phyloP scores from a whole-genome alignment of 2,888 invertebrate genomes.

The Epiblema foenella region DNA sequence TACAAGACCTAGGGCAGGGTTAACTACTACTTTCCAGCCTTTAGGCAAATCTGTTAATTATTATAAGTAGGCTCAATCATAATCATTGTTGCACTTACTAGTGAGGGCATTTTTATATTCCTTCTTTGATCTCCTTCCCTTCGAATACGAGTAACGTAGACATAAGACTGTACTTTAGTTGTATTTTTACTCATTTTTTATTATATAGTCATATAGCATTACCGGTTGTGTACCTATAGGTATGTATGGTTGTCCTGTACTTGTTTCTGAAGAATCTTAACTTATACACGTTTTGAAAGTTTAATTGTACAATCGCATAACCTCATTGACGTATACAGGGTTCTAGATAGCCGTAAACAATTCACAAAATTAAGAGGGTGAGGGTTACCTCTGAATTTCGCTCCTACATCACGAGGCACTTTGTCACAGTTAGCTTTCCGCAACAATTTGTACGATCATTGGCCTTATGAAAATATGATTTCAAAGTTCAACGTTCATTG shows the following conservation, averaged over 20 bases:
- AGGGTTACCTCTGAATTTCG: not conserved
- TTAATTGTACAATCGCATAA: constrained; percentile 45
- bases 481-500: no score
- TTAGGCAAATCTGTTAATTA: constrained; percentile 13
- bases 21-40: constrained; percentile 10
- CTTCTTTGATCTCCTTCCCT: constrained; percentile 47
- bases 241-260: constrained; percentile 15
- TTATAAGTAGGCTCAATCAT: constrained; percentile 27
- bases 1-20: constrained; percentile 3
- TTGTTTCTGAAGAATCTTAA: constrained; percentile 27
- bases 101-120: constrained; percentile 45
- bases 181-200: constrained; percentile 21
- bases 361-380: constrained; percentile 42
- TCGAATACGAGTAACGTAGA: constrained; percentile 32
- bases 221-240: constrained; percentile 19
- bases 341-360: constrained; percentile 67
- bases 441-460: not conserved
- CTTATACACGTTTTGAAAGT: constrained; percentile 25
- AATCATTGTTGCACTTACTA: constrained; percentile 30
- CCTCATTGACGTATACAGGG: constrained; percentile 71
- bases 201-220: constrained; percentile 10
- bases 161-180: constrained; percentile 33
- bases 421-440: not conserved
- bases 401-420: not conserved
- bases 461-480: no score